phyloP scores from a whole-genome alignment of 2,888 invertebrate species.

The Hemaris fuciformis region DNA sequence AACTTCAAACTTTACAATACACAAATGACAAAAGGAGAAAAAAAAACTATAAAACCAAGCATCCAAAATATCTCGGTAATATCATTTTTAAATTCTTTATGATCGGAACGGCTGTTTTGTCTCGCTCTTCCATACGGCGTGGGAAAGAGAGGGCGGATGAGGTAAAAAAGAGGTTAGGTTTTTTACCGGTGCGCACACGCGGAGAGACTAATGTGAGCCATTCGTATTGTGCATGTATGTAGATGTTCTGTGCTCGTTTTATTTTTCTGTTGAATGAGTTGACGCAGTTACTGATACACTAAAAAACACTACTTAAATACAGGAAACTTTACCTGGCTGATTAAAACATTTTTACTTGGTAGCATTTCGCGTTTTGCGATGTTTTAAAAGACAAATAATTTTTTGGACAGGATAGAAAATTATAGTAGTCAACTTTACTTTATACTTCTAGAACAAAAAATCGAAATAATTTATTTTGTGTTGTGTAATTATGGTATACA shows the following conservation, averaged over 20 bases:
- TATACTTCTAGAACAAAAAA: no score
- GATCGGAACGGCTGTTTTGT: constrained; percentile 29
- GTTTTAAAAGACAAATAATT: no score
- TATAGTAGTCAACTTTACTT: no score
- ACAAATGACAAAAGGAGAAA: constrained; percentile 23
- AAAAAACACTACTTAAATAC: no score
- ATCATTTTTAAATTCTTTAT: constrained; percentile 69
- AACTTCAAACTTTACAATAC: not conserved
- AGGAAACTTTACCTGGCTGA: no score
- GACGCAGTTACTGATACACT: not conserved
- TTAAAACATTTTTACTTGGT: no score
- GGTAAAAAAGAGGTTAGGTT: not conserved
- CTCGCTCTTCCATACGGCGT: constrained; percentile 8
- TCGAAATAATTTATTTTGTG: no score
- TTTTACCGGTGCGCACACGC: constrained; percentile 36
- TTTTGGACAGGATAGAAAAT: no score
- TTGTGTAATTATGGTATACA: no score
- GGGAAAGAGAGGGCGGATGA: not conserved
- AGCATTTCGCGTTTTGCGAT: no score
- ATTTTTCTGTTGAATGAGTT: not conserved
- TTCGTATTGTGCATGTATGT: constrained; percentile 53
- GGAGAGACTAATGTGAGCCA: constrained; percentile 61
- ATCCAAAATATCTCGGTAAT: constrained; percentile 56
- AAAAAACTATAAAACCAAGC: constrained; percentile 51
- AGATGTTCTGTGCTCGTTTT: constrained; percentile 37